phyloP scores from a whole-genome alignment of 2,797 vertebrate species.

The Lacerta viridis region DNA sequence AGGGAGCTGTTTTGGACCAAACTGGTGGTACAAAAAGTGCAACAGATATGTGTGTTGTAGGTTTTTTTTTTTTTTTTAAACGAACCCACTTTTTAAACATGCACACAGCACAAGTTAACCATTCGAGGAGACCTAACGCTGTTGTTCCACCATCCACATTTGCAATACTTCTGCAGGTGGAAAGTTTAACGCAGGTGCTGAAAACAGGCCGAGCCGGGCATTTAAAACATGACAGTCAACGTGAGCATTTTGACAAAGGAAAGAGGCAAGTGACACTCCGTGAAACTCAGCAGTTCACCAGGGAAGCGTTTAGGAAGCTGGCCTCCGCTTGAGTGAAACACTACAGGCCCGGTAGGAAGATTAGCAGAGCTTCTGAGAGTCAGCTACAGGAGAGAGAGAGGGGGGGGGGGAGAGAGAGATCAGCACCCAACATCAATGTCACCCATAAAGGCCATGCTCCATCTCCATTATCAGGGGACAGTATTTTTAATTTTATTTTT shows the following conservation, averaged over 20 bases:
- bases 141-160: conserved; percentile 23
- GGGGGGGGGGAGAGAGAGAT: neutral
- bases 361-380: neutral
- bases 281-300: conserved; percentile 45
- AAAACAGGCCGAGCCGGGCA: conserved; percentile 47
- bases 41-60: too few species aligned
- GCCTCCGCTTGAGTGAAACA: conserved; percentile 46
- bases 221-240: conserved; percentile 47
- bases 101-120: too few species aligned
- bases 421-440: neutral
- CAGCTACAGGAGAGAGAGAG: neutral
- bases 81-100: too few species aligned
- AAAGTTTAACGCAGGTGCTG: conserved; percentile 21
- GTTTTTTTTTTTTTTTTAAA: too few species aligned
- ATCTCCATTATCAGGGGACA: too few species aligned
- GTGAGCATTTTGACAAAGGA: conserved; percentile 4
- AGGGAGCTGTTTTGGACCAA: too few species aligned
- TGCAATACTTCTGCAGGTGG: neutral
- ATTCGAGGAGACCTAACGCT: too few species aligned
- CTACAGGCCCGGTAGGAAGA: conserved; percentile 7
- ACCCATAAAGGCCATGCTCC: too few species aligned
- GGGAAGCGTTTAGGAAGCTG: conserved; percentile 54
- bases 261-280: conserved; percentile 46
- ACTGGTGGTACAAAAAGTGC: too few species aligned
- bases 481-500: too few species aligned